Conservation (phyloP, 2,797 vertebrate species). For the Octomys mimax region DNA sequence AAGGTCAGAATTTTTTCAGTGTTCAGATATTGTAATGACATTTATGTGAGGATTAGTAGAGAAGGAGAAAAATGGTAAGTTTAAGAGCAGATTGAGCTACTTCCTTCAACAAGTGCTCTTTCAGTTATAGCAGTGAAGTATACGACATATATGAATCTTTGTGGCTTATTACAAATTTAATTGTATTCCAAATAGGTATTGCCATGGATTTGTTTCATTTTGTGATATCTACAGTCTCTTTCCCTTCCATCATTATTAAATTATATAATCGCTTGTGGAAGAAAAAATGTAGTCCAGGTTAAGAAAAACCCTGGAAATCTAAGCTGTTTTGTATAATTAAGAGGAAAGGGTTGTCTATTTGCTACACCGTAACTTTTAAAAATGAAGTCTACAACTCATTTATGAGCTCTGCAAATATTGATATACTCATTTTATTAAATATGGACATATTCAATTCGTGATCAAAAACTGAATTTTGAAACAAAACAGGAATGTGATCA, state of each 20-base stretch:
- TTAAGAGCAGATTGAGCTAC: background rate
- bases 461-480: constrained; percentile 21
- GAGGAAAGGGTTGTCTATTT: background rate
- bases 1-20: background rate
- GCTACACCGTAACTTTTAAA: background rate
- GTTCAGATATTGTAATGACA: background rate
- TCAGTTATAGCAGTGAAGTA: background rate
- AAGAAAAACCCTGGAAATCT: constrained; percentile 6
- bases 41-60: background rate
- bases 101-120: background rate
- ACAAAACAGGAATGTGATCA: background rate
- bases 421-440: constrained; percentile 52
- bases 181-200: constrained; percentile 18
- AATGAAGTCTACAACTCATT: background rate
- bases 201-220: background rate
- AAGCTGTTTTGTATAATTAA: constrained; percentile 6
- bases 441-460: constrained; percentile 22
- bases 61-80: background rate
- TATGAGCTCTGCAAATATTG: constrained; percentile 2
- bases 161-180: background rate
- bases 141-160: background rate
- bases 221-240: background rate
- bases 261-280: background rate
- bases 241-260: background rate
- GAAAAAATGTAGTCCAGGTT: background rate